These are phyloP conservation scores for Machimus atricapillus DNA, from an alignment of 2,888 invertebrate species.

Conservation along the genomic window DNA sequence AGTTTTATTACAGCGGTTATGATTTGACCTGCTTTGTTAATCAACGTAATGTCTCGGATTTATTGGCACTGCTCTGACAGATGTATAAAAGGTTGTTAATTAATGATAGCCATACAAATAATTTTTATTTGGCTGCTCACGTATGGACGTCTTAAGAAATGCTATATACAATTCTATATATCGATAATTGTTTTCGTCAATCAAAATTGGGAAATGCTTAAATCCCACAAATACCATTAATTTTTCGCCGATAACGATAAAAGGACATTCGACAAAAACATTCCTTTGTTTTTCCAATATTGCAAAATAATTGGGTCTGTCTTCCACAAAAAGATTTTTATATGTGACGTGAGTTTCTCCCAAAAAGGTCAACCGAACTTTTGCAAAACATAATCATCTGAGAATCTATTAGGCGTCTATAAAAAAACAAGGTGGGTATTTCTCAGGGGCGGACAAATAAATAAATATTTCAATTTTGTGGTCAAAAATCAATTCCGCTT, in stretches of 20 bases:
- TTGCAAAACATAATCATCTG: not conserved
- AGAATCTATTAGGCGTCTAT: not conserved
- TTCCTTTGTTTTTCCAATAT: not conserved
- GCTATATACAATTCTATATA: not conserved
- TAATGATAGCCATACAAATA: not conserved
- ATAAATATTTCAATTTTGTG: not conserved
- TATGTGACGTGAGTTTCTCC: not conserved
- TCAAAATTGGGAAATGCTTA: not conserved
- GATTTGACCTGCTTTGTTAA: slow-evolving; percentile 10
- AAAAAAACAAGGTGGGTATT: not conserved
- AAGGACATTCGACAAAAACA: not conserved
- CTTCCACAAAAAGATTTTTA: not conserved
- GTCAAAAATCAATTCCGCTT: not conserved
- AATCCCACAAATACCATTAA: not conserved
- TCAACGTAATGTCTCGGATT: not conserved
- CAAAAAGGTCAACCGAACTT: not conserved
- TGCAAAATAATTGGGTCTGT: not conserved
- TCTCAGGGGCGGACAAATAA: not conserved
- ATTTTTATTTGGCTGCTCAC: not conserved
- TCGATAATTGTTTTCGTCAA: not conserved
- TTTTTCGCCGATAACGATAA: not conserved
- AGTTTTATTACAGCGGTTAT: slow-evolving; percentile 15
- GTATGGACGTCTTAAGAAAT: not conserved
- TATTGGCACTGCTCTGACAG: not conserved
- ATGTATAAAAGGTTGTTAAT: not conserved